Base-by-base conservation (phyloP, 2,113 vertebrate genomes). In the Aegithalos caudatus region DNA sequence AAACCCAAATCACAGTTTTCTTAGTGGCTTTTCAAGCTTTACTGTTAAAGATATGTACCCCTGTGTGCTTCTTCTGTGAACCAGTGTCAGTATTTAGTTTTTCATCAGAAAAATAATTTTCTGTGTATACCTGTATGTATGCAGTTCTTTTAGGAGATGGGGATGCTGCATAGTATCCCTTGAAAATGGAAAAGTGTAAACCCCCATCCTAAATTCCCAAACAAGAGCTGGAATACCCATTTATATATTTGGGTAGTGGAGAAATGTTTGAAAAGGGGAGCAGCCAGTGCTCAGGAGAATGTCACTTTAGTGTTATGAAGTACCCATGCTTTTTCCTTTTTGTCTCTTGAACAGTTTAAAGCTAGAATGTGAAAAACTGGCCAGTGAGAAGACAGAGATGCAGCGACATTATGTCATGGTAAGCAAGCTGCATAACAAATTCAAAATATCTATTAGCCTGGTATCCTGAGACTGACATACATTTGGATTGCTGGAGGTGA, bases 361-460 rank as follows among this genome's bases (percentile, higher is more conserved):
- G 96, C 93, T 99, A 98, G 99, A 99, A 98, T 99, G 99, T 98
- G 99, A 99, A 97, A 99, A 99, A 95, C 98, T 99, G 90, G 99
- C 99, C 97, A 99, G 98, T 96, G 99, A 99, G 98, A 99, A 99
- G 98, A 99, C 99, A 4, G 99, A 99, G 98, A 99, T 99, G 99
- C 99, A 99, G 97, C 98, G 99, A 94, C 99, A 99, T 98, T 99
- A 99, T 98, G 99, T 99, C 94, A 99, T 99, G 99, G 99, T 99
- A 98, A 99, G 98, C 94, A 96, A 96, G 91, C 94, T 81, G 92
- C 94, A 81, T 92, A 95, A 81, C 70, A 74, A 94, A 96, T 96
- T 97, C 94, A 92, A 84, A 97, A 97, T 96, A 70, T 91, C 70
- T 96, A 40, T 96, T 97, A 97, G 91, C 67, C 91, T 92, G 64